A percentile compares a stretch with the other conserved stretches of the same genome.
Evolutionary conservation across 2,797 vertebrate genomes (phyloP).

Genomic region (Monodelphis domestica): DNA sequence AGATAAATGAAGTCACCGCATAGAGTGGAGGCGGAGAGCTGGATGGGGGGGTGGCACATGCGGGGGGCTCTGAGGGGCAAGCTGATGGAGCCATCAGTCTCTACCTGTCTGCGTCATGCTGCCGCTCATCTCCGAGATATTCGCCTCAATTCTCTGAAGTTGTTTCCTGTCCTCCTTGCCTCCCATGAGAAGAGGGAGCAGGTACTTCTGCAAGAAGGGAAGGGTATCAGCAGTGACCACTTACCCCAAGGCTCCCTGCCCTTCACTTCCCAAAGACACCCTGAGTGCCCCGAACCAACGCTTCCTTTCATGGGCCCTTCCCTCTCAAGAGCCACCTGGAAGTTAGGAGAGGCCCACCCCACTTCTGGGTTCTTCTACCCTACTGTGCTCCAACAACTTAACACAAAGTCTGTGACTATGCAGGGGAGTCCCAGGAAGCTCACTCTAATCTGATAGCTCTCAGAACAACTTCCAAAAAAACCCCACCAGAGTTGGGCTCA

Average conservation of each 20-base stretch:
- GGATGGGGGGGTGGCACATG: slow-evolving; percentile 76
- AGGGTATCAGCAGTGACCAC: fast-evolving
- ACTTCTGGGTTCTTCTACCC: not conserved
- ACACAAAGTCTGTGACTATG: not conserved
- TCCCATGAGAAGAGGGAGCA: slow-evolving; percentile 97
- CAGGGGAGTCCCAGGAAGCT: not conserved
- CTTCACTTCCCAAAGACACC: fast-evolving
- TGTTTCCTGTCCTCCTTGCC: slow-evolving; percentile 98
- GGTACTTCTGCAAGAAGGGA: slow-evolving; percentile 92
- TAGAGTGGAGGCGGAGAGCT: slow-evolving; percentile 85
- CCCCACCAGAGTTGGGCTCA: not conserved
- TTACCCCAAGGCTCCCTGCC: not conserved
- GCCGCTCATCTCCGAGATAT: slow-evolving; percentile 98
- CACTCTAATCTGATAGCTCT: not conserved
- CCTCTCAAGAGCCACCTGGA: not conserved
- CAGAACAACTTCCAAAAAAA: not conserved
- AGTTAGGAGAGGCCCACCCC: not conserved
- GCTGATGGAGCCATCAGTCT: slow-evolving; percentile 99
- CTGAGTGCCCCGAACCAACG: not conserved
- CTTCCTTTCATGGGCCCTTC: not conserved
- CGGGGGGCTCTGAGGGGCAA: slow-evolving; percentile 92
- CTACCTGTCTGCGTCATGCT: slow-evolving; percentile 99
- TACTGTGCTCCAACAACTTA: not conserved
- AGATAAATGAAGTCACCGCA: slow-evolving; percentile 98
- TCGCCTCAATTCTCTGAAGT: slow-evolving; percentile 97